Evolutionary conservation across 2,888 invertebrate genomes (phyloP).

Genomic region (Digitonthophagus gazella): DNA sequence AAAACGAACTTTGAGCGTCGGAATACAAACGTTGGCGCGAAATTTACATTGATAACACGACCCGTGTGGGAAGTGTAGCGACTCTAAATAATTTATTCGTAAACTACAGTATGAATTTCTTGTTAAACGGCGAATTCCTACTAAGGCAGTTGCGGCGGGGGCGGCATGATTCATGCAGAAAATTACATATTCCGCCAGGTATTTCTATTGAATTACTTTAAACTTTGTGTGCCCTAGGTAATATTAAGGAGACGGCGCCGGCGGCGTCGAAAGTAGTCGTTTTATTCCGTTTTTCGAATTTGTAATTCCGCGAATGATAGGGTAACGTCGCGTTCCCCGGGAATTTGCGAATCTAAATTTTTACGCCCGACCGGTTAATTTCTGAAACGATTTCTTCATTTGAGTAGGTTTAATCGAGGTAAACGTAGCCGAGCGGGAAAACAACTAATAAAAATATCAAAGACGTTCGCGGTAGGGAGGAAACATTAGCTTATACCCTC

Average conservation of each 20-base stretch:
- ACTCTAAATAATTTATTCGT: slow-evolving; percentile 4
- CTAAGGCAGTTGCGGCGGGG: not conserved
- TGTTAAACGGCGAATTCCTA: slow-evolving; percentile 12
- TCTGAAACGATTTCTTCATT: not conserved
- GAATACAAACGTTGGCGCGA: not conserved
- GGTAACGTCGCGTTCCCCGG: not conserved
- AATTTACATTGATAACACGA: not conserved
- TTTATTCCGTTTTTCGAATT: not conserved
- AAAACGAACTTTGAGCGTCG: not conserved
- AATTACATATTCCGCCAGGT: slow-evolving; percentile 13
- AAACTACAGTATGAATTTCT: slow-evolving; percentile 10
- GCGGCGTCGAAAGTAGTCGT: slow-evolving; percentile 4
- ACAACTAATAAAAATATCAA: not conserved
- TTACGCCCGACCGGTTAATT: not conserved
- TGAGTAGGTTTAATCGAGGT: not conserved
- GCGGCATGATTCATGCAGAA: slow-evolving; percentile 9
- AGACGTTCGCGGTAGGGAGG: not conserved
- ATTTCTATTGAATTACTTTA: slow-evolving; percentile 15
- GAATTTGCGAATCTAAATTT: not conserved
- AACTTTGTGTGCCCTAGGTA: slow-evolving; percentile 14
- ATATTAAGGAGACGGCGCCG: slow-evolving; percentile 6
- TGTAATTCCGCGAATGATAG: not conserved
- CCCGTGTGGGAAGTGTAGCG: not conserved
- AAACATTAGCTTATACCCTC: not conserved
- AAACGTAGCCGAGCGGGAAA: not conserved